phyloP scores from a whole-genome alignment of 2,888 invertebrate species.

The Thelaira solivaga region DNA sequence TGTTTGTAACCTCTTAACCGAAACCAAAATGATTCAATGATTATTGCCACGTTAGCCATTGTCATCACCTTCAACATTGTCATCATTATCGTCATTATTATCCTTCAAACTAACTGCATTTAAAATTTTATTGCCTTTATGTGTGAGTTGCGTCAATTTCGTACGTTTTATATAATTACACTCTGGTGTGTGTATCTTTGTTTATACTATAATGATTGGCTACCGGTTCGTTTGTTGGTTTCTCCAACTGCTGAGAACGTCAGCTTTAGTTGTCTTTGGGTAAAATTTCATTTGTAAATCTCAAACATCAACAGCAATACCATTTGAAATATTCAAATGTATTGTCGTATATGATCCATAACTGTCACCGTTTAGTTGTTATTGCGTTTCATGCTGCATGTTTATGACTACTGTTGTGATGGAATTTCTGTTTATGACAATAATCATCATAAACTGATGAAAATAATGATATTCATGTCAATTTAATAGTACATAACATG shows the following conservation, averaged over 20 bases:
- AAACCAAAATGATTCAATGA: conserved; percentile 56
- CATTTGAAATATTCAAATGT: conserved; percentile 41
- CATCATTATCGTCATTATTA: conserved; percentile 35
- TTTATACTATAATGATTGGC: background rate
- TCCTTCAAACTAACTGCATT: conserved; percentile 28
- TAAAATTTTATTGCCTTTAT: conserved; percentile 25
- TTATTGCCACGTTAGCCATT: conserved; percentile 53
- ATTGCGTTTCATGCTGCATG: background rate
- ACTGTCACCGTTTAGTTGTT: conserved; percentile 37
- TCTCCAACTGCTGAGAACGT: background rate
- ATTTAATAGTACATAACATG: background rate
- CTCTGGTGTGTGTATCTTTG: background rate
- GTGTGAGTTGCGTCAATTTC: background rate
- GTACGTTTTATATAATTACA: background rate
- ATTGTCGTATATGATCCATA: conserved; percentile 31
- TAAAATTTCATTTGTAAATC: background rate
- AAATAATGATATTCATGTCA: background rate
- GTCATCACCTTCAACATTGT: conserved; percentile 49
- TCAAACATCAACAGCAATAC: conserved; percentile 28
- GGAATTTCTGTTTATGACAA: conserved; percentile 2
- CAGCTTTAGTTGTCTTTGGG: background rate
- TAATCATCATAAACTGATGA: background rate
- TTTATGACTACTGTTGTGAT: background rate
- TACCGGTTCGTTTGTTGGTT: background rate
- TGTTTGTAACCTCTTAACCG: conserved; percentile 46